Evolutionary conservation across 2,113 vertebrate genomes (phyloP), one percentile per base, ranked within the genome.

Genomic region (Sigmodon hispidus): DNA sequence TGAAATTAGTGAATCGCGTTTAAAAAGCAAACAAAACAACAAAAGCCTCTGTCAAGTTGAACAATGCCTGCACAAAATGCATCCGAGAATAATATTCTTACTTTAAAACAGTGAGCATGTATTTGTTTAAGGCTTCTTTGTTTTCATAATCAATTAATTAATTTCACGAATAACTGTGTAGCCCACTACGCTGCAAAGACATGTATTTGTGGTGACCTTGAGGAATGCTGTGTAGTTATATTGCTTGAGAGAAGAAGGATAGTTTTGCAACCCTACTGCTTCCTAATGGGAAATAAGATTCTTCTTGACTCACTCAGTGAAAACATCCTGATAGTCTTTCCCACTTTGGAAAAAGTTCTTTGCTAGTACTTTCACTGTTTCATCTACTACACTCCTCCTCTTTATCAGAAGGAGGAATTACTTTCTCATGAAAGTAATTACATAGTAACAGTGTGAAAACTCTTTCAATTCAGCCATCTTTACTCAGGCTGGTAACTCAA

Each of bases 1-100:
- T 94, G 96, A 98, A 98, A 98, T 98, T 99, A 98, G 92, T 91
- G 96, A 98, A 98, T 98, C 92, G 96, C 96, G 97, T 98, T 98
- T 97, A 95, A 96, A 96, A 96, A 94, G 67, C 72, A 97, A 97
- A 96, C 93, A 95, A 96, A 97, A 87, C 77, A 85, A 81, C 80
- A 79, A 92, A 55, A 84, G 55, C 79, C 26, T 75, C 69, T 81
- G 24, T 34, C 26, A 91, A 67, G 87, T 98, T 98, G 98, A 98
- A 97, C 95, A 97, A 98, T 75, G 95, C 52, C 90, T 94, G 59
- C 77, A 65, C n/a, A 97, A 89, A 43, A 55, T 67, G 87, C 91
- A 75, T 61, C 91, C 81, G 5, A 84, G 50, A 98, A 94, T 97
- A 52, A 65, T 97, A 65, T 81, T 88, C 73, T 97, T 97, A 76